phyloP scores from a whole-genome alignment of 2,888 invertebrate genomes.

The Drosophila kanekoi region DNA sequence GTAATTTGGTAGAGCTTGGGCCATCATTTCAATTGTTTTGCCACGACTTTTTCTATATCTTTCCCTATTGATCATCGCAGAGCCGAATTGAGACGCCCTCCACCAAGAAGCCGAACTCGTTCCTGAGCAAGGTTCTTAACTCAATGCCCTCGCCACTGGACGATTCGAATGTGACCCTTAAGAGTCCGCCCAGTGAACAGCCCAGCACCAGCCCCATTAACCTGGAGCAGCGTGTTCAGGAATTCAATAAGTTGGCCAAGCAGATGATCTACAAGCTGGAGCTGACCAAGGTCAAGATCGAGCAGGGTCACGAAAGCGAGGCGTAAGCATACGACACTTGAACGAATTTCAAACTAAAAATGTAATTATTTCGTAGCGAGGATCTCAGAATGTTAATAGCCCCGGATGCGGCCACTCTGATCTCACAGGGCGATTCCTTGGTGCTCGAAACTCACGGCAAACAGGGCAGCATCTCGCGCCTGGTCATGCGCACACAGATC shows the following conservation, averaged over 20 bases:
- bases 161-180: slow-evolving; percentile 77
- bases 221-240: slow-evolving; percentile 83
- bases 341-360: background rate
- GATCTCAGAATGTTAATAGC: slow-evolving; percentile 86
- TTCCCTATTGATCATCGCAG: slow-evolving; percentile 55
- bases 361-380: slow-evolving; percentile 68
- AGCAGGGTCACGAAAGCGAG: slow-evolving; percentile 80
- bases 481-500: slow-evolving; percentile 84
- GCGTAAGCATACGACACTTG: slow-evolving; percentile 62
- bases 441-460: slow-evolving; percentile 89
- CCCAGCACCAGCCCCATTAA: slow-evolving; percentile 41
- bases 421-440: slow-evolving; percentile 91
- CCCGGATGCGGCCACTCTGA: slow-evolving; percentile 91
- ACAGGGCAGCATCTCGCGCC: slow-evolving; percentile 82
- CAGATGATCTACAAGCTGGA: slow-evolving; percentile 84
- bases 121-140: slow-evolving; percentile 75
- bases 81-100: slow-evolving; percentile 84
- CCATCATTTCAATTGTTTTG: slow-evolving; percentile 7
- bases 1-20: slow-evolving; percentile 73
- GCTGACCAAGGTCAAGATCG: slow-evolving; percentile 82
- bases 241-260: slow-evolving; percentile 84
- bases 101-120: slow-evolving; percentile 81
- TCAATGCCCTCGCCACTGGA: slow-evolving; percentile 78
- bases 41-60: slow-evolving; percentile 24
- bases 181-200: slow-evolving; percentile 67